Base-by-base conservation (phyloP, 2,888 invertebrate species). In the Agrilus mali region DNA sequence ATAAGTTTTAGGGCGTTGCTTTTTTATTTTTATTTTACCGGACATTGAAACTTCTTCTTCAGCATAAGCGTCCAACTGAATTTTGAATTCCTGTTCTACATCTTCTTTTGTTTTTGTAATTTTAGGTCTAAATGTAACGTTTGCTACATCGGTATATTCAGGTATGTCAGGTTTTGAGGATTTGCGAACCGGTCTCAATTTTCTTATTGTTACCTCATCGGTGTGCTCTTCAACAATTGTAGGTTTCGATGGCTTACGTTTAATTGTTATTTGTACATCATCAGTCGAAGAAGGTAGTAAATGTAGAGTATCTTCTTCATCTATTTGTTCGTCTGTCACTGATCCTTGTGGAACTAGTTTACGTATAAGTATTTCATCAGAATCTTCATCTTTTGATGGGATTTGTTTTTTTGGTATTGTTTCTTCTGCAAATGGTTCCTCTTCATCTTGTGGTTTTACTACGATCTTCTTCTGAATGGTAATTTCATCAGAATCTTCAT, bases 41-140 rank as follows among this genome's bases (percentile, higher is more conserved):
- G 84, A 80, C 81, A 88, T 82, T 7, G 86, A 85, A 53, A 88
- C 82, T 67, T 88, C 86, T 70, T 88, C 88, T 67, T 87, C 88
- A 33, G 86, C 86, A 60, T 88, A 88, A 0, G 85, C 83, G 65
- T 88, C 84, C 47, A 88, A 67, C 10, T 84, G 82, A 51, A 89
- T 87, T 64, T 83, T 87, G 61, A 89, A 89, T 67, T 89, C 89
- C 68, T 89, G 89, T 59, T 89, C 88, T 12, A 89, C 85, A 55
- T 87, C 85, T 70, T 88, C 87, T 64, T 84, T 85, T 0, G 82
- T 84, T 69, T 82, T 86, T 1, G 79, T 82, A 5, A 71, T 66
- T 64, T 79, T 80, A 10, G 86, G 84, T 54, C 82, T 77, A 65
- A 87, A 87, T 33, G 83, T 86, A 0, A 88, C 86, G 53, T 77